Evolutionary conservation across 37 sponge, comb jelly and placozoan species (phyloP).

Genomic region (Dysidea cf. avara): DNA sequence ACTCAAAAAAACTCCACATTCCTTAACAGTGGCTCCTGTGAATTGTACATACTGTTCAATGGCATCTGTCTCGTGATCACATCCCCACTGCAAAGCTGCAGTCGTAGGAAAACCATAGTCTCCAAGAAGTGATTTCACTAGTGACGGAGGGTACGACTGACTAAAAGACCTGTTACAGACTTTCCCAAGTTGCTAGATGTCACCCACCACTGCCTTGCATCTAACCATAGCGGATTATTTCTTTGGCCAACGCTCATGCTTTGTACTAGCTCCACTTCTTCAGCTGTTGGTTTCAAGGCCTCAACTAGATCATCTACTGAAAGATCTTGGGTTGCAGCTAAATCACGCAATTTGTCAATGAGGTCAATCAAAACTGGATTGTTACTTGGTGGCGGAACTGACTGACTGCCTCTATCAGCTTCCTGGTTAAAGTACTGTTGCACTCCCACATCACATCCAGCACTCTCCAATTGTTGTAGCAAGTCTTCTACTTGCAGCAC

Average conservation of each 20-base stretch:
- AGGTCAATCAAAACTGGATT: constrained; percentile 9
- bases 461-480: no score
- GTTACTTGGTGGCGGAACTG: neutral
- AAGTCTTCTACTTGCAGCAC: neutral
- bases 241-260: constrained; percentile 34
- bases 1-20: no score
- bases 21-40: no score
- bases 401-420: neutral
- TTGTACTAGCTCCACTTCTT: constrained; percentile 15
- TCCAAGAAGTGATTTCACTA: constrained; percentile 23
- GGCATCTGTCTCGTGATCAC: no score
- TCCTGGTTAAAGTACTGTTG: constrained; percentile 1
- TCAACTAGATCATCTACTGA: constrained; percentile 26
- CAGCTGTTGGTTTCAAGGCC: constrained; percentile 23
- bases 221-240: no score
- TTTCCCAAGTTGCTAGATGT: constrained; percentile 50
- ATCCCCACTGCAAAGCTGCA: no score
- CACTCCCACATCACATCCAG: neutral
- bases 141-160: constrained; percentile 3
- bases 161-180: constrained; percentile 8
- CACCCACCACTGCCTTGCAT: no score
- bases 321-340: neutral
- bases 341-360: constrained; percentile 12
- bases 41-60: no score
- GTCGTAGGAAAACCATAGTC: constrained; percentile 29